phyloP scores from a whole-genome alignment of 2,797 vertebrate species.

The Tauraco hartlaubi region DNA sequence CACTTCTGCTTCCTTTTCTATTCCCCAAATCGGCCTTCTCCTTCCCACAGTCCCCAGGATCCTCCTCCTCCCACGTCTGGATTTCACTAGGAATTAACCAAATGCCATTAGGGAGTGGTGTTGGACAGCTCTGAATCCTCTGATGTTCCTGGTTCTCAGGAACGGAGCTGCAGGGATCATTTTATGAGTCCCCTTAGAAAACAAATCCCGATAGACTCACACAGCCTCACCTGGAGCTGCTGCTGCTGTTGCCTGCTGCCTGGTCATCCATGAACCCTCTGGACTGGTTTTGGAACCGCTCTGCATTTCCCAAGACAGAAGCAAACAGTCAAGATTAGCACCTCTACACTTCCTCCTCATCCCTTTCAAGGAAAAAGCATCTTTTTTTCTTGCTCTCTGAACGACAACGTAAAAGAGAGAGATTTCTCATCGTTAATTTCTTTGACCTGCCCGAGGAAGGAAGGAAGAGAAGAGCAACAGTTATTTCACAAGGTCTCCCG shows the following conservation, averaged over 20 bases:
- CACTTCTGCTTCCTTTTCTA: neutral
- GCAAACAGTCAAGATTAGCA: neutral
- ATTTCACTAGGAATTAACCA: neutral
- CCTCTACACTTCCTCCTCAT: neutral
- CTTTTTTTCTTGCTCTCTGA: neutral
- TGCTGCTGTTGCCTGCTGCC: neutral
- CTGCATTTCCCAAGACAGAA: neutral
- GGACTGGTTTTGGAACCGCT: neutral
- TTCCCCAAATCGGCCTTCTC: neutral
- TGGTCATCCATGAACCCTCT: neutral
- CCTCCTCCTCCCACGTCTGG: neutral
- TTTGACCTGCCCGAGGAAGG: conserved; percentile 1
- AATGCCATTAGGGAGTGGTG: neutral
- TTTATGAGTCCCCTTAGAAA: neutral
- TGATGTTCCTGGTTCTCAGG: neutral
- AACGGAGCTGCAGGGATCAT: neutral
- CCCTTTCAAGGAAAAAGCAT: neutral
- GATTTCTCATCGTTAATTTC: neutral
- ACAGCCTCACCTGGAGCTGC: neutral
- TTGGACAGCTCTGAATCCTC: neutral
- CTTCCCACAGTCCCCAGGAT: neutral
- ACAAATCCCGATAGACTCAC: neutral
- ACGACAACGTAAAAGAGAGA: neutral
- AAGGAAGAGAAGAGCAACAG: conserved; percentile 44
- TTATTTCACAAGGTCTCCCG: conserved; percentile 38